phyloP scores from a whole-genome alignment of 2,888 invertebrate species.

The Pantelozetes paolii region DNA sequence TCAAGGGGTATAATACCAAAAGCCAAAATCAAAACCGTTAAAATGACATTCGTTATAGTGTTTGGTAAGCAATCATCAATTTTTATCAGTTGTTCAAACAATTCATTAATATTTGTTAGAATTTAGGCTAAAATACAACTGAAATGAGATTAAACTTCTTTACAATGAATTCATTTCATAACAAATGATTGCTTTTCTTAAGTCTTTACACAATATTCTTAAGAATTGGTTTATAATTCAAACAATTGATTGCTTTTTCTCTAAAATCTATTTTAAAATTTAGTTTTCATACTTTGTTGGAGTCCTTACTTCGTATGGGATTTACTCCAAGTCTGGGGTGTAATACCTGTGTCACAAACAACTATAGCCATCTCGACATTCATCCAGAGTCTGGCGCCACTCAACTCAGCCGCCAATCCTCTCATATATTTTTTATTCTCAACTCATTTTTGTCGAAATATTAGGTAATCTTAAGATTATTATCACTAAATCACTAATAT shows the following conservation, averaged over 20 bases:
- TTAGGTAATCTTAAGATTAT: conserved; percentile 58
- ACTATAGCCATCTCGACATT: conserved; percentile 81
- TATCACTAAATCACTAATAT: background rate
- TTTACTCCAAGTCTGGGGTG: conserved; percentile 78
- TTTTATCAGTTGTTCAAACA: too few relatives aligned
- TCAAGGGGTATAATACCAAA: conserved; percentile 88
- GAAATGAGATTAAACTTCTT: too few relatives aligned
- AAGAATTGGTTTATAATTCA: too few relatives aligned
- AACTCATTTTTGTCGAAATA: conserved; percentile 74
- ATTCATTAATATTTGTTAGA: too few relatives aligned
- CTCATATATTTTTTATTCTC: conserved; percentile 91
- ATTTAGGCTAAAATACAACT: too few relatives aligned
- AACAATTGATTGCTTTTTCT: too few relatives aligned
- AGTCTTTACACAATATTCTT: too few relatives aligned
- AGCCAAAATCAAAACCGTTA: conserved; percentile 93
- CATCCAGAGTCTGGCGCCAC: conserved; percentile 81
- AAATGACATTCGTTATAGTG: conserved; percentile 95
- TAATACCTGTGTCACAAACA: conserved; percentile 71
- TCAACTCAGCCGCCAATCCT: conserved; percentile 91
- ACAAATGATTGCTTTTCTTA: too few relatives aligned
- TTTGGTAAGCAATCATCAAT: conserved; percentile 66
- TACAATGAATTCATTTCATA: too few relatives aligned
- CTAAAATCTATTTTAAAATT: background rate
- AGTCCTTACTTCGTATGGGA: conserved; percentile 91
- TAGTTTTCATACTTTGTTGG: conserved; percentile 90